phyloP scores from a whole-genome alignment of 2,113 vertebrate species.

The Eublepharis macularius region DNA sequence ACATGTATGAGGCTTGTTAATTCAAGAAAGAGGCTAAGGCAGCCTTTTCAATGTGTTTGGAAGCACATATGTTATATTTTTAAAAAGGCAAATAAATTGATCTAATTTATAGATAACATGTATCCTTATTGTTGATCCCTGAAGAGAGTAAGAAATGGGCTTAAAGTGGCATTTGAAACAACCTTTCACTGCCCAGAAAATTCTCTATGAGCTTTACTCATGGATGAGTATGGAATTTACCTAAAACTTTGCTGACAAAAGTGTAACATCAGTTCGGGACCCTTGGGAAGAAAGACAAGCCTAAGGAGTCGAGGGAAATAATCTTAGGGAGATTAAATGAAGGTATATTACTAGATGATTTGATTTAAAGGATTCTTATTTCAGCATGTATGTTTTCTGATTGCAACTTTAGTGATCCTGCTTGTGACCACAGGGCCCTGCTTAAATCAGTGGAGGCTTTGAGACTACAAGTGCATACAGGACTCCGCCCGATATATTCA shows the following conservation, averaged over 20 bases:
- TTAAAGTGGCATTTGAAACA: conserved; percentile 62
- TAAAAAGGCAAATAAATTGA: conserved; percentile 33
- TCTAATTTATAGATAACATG: conserved; percentile 46
- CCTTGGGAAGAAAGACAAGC: conserved; percentile 24
- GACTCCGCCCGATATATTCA: not conserved
- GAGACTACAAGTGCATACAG: not conserved
- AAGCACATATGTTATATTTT: not conserved
- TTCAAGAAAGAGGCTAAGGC: not conserved
- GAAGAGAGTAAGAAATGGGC: conserved; percentile 52
- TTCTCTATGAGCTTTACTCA: conserved; percentile 45
- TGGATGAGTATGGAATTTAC: conserved; percentile 53
- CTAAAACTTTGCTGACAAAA: conserved; percentile 22
- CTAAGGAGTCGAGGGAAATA: conserved; percentile 12
- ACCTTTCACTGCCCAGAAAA: conserved; percentile 48
- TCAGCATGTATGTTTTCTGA: not conserved
- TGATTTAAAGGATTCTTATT: not conserved
- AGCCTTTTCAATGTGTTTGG: not conserved
- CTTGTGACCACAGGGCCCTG: not conserved
- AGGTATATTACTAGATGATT: too few species aligned
- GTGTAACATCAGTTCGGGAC: conserved; percentile 17
- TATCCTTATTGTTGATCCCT: conserved; percentile 43
- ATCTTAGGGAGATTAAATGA: not conserved
- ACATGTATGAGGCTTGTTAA: not conserved
- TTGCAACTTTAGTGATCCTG: not conserved
- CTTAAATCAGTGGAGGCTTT: not conserved